Evolutionary conservation across 2,797 vertebrate species (phyloP).

Genomic region (Chrosomus eos): DNA sequence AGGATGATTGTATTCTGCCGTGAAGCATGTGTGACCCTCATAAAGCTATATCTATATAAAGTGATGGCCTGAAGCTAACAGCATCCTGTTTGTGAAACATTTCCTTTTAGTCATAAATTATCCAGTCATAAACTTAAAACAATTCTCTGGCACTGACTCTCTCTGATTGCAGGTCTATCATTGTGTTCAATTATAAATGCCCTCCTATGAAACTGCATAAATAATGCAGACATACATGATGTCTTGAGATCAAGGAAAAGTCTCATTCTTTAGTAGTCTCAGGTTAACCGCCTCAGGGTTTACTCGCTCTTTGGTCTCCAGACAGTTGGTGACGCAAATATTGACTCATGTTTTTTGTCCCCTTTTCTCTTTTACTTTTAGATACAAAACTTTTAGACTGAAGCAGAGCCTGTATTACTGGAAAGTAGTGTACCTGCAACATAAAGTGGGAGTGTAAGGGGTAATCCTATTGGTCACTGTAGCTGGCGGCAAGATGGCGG

Average conservation of each 20-base stretch:
- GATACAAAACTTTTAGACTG: neutral
- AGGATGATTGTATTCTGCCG: neutral
- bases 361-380: slow-evolving; percentile 6
- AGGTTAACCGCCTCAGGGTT: slow-evolving; percentile 2
- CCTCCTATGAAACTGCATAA: slow-evolving; percentile 18
- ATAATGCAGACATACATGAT: slow-evolving; percentile 16
- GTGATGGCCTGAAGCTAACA: neutral
- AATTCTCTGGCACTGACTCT: neutral
- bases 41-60: neutral
- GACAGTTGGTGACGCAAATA: slow-evolving; percentile 16
- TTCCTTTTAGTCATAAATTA: slow-evolving; percentile 37
- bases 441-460: neutral
- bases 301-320: neutral
- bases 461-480: slow-evolving; percentile 35
- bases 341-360: neutral
- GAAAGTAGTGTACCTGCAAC: neutral
- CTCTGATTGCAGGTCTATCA: neutral
- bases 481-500: slow-evolving; percentile 86
- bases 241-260: neutral
- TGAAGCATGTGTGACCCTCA: neutral
- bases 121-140: neutral
- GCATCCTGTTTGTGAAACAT: neutral
- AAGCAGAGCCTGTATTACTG: slow-evolving; percentile 10
- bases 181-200: slow-evolving; percentile 40
- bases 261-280: slow-evolving; percentile 19